These are phyloP conservation scores for Lycopodina hypogea DNA, from an alignment of 37 sponge, comb jelly and placozoan species.

Conservation along the genomic window DNA sequence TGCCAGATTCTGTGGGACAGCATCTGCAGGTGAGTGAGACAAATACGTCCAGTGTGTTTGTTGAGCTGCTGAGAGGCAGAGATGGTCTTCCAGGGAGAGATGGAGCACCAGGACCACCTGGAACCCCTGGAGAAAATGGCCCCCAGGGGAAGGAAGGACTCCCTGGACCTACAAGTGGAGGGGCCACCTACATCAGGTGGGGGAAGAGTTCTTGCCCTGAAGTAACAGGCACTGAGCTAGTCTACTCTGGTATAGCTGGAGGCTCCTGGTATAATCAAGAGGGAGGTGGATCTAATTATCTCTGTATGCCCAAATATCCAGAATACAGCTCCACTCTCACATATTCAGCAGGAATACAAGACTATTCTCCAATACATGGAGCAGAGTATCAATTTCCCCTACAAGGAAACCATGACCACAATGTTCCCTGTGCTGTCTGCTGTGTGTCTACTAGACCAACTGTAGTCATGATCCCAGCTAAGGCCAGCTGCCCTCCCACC, in stretches of 20 bases:
- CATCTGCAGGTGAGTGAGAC: neutral
- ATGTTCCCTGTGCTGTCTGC: constrained; percentile 52
- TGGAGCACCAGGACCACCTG: no score
- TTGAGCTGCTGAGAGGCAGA: no score
- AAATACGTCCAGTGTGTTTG: no score
- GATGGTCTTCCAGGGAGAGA: no score
- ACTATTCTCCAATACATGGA: constrained; percentile 16
- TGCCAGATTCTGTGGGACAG: no score
- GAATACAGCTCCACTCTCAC: neutral
- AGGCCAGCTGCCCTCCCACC: constrained; percentile 9
- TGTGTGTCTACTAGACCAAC: constrained; percentile 5
- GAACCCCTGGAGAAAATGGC: no score
- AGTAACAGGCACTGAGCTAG: constrained; percentile 24
- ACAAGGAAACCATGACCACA: neutral
- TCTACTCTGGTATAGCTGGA: constrained; percentile 21
- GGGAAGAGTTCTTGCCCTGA: constrained; percentile 42
- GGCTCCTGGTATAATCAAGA: constrained; percentile 5
- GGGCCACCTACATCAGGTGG: constrained; percentile 51
- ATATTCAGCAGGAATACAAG: neutral
- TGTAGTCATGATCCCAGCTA: constrained; percentile 46
- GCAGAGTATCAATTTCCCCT: constrained; percentile 21
- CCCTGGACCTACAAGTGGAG: constrained; percentile 32
- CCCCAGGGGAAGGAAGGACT: constrained; percentile 11
- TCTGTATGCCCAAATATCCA: constrained; percentile 36
- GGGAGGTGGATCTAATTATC: constrained; percentile 54